Evolutionary conservation across 2,113 vertebrate species (phyloP).

Genomic region (Hemiprocne comata): DNA sequence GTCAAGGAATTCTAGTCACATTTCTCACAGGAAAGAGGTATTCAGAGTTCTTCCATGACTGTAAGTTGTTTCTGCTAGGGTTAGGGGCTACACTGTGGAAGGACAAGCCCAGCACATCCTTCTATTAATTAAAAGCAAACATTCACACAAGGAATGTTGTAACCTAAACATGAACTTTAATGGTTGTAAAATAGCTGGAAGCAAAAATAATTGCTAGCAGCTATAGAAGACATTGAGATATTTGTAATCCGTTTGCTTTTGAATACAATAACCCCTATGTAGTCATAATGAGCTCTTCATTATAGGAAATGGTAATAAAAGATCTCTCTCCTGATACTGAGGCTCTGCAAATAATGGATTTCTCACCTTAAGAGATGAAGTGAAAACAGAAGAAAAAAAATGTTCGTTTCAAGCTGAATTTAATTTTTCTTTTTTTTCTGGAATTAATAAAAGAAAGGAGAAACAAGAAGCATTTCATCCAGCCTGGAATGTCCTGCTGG

Average conservation of each 20-base stretch:
- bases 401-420: neutral
- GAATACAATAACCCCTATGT: conserved; percentile 39
- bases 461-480: neutral
- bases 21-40: conserved; percentile 1
- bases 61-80: neutral
- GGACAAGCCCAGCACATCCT: neutral
- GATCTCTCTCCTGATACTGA: conserved; percentile 35
- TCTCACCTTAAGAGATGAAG: conserved; percentile 2
- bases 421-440: neutral
- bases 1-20: neutral
- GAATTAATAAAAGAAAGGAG: neutral
- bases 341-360: conserved; percentile 55
- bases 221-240: conserved; percentile 30
- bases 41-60: neutral
- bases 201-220: conserved; percentile 57
- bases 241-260: conserved; percentile 53
- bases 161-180: conserved; percentile 56
- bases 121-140: conserved; percentile 57
- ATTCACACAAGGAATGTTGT: conserved; percentile 17
- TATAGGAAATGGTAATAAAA: conserved; percentile 41
- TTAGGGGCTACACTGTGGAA: neutral
- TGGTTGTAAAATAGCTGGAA: conserved; percentile 40
- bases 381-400: neutral
- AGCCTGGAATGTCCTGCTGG: neutral
- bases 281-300: conserved; percentile 47